Evolutionary conservation across 2,113 vertebrate species (phyloP).

Genomic region (Bos indicus): DNA sequence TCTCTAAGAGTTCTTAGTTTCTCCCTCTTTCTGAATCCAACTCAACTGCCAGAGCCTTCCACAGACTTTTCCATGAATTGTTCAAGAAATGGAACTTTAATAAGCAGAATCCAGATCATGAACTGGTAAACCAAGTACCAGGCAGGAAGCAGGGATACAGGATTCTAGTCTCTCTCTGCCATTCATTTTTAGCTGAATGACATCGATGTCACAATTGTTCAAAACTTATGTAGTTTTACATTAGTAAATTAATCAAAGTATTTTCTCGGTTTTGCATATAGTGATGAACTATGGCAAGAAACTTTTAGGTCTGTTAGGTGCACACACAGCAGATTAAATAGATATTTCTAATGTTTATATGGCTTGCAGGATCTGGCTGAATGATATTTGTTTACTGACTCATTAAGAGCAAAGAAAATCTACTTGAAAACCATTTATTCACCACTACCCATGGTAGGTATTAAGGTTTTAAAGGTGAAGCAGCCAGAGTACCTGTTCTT

Average conservation of each 20-base stretch:
- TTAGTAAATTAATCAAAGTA: not conserved
- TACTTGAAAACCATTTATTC: not conserved
- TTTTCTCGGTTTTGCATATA: not conserved
- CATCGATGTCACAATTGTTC: rapidly evolving
- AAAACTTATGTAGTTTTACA: slow-evolving; percentile 6
- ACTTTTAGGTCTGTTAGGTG: not conserved
- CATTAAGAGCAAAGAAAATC: not conserved
- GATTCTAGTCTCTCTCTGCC: not conserved
- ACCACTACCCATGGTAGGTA: not conserved
- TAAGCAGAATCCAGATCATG: not conserved
- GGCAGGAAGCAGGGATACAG: not conserved
- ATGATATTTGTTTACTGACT: not conserved
- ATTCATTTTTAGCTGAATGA: not conserved
- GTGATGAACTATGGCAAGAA: not conserved
- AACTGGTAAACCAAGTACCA: not conserved
- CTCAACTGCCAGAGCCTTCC: not conserved
- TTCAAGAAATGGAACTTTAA: not conserved
- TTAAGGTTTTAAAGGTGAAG: not conserved
- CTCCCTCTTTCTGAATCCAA: not conserved
- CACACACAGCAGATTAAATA: not conserved
- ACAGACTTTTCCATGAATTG: not conserved
- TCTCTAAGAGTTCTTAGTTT: not conserved
- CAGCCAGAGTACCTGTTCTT: not conserved
- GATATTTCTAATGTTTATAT: not conserved
- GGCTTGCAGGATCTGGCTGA: not conserved